phyloP scores from a whole-genome alignment of 1,140 invertebrate species.

The Paraescarpia echinospica region DNA sequence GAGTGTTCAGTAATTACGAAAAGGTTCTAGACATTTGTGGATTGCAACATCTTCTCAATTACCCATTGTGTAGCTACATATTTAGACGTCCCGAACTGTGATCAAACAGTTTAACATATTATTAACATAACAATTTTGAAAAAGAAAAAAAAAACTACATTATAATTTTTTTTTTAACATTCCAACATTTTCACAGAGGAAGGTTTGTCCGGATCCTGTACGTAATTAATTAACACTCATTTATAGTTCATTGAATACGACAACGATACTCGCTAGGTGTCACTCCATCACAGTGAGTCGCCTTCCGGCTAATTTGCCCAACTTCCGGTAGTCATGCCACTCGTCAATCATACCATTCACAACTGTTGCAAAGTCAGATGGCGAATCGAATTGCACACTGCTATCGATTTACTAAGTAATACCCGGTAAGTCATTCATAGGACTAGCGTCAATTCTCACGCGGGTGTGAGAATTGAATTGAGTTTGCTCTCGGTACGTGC shows the following conservation, averaged over 20 bases:
- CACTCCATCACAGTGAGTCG: not conserved
- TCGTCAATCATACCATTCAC: not conserved
- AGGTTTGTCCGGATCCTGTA: not conserved
- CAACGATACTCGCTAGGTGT: not conserved
- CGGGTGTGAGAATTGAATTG: not conserved
- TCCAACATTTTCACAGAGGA: not conserved
- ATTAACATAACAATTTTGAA: no score
- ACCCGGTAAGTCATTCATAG: not conserved
- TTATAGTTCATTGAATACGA: not conserved
- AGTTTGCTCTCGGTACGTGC: not conserved
- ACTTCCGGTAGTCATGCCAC: no score
- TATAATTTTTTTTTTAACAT: not conserved
- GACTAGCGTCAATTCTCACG: not conserved
- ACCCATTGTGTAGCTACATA: not conserved
- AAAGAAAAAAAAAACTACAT: no score
- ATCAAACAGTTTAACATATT: no score
- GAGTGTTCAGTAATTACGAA: not conserved
- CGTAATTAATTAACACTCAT: not conserved
- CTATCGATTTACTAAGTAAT: not conserved
- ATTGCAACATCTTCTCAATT: not conserved
- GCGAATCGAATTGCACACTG: not conserved
- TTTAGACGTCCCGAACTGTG: not conserved
- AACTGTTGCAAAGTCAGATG: not conserved
- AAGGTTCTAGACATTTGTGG: not conserved
- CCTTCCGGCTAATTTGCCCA: no score